These are phyloP conservation scores for Parnassius orleans DNA, from an alignment of 2,888 invertebrate genomes.

Conservation along the genomic window DNA sequence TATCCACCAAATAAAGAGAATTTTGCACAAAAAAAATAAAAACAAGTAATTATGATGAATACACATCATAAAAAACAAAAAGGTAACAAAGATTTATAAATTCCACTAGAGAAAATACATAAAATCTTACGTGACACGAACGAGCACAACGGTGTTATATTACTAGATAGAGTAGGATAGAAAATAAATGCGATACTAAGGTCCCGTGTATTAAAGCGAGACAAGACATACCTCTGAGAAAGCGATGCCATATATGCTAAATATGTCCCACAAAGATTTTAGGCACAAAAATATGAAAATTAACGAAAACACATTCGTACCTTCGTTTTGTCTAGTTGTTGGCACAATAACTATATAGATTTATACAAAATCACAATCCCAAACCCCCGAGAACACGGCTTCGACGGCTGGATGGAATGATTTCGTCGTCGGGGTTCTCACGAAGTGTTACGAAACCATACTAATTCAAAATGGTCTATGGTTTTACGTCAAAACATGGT, in stretches of 20 bases:
- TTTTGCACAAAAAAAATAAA: slow-evolving; percentile 30
- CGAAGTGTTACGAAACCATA: slow-evolving; percentile 62
- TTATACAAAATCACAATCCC: slow-evolving; percentile 75
- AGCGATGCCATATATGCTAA: slow-evolving; percentile 80
- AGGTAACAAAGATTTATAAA: slow-evolving; percentile 54
- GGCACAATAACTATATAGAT: slow-evolving; percentile 75
- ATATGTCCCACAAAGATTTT: slow-evolving; percentile 61
- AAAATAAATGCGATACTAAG: slow-evolving; percentile 65
- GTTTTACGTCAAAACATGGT: slow-evolving; percentile 39
- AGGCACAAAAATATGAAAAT: slow-evolving; percentile 44
- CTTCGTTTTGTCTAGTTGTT: slow-evolving; percentile 75
- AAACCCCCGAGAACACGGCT: slow-evolving; percentile 79
- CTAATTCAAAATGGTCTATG: slow-evolving; percentile 53
- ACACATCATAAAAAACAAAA: slow-evolving; percentile 47
- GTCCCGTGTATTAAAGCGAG: slow-evolving; percentile 64
- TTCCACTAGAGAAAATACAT: slow-evolving; percentile 69
- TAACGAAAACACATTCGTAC: slow-evolving; percentile 54
- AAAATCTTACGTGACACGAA: slow-evolving; percentile 81
- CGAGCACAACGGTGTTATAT: slow-evolving; percentile 81
- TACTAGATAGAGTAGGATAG: slow-evolving; percentile 76
- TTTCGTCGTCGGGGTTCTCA: slow-evolving; percentile 76
- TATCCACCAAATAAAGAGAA: slow-evolving; percentile 48
- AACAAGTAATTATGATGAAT: slow-evolving; percentile 39
- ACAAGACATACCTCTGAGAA: slow-evolving; percentile 72
- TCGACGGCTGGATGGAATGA: slow-evolving; percentile 81